Evolutionary conservation across 2,113 vertebrate genomes (phyloP).

Genomic region (Syrmaticus mikado): DNA sequence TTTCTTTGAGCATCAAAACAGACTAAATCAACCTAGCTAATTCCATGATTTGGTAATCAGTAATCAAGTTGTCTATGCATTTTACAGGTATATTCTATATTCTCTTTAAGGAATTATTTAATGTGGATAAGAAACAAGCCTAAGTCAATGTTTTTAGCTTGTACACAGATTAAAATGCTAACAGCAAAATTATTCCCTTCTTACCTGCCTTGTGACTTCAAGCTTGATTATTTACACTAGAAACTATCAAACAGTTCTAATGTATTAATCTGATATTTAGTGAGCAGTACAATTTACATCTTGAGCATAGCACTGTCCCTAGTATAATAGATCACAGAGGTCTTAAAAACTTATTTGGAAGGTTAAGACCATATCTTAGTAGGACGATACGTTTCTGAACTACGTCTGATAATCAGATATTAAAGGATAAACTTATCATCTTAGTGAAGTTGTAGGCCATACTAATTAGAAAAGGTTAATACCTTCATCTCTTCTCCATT

Average conservation of each 20-base stretch:
- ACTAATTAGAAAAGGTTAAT: not conserved
- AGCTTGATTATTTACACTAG: not conserved
- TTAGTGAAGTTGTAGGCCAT: not conserved
- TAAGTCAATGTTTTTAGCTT: not conserved
- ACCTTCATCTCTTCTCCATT: not conserved
- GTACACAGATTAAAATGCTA: not conserved
- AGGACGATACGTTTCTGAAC: not conserved
- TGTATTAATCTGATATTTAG: not conserved
- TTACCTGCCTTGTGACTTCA: not conserved
- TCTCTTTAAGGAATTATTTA: not conserved
- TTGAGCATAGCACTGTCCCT: not conserved
- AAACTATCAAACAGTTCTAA: not conserved
- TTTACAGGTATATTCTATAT: not conserved
- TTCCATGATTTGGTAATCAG: not conserved
- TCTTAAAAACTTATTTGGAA: not conserved
- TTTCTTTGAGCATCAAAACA: not conserved
- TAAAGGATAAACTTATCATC: not conserved
- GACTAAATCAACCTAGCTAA: not conserved
- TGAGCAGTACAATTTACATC: not conserved
- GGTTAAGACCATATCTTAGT: not conserved
- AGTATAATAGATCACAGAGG: not conserved
- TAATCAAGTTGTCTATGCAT: not conserved
- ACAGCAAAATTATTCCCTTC: not conserved
- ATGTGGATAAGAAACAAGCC: rapidly evolving
- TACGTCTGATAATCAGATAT: not conserved